These are phyloP conservation scores for Myathropa florea DNA, from an alignment of 2,888 invertebrate species.

Conservation along the genomic window DNA sequence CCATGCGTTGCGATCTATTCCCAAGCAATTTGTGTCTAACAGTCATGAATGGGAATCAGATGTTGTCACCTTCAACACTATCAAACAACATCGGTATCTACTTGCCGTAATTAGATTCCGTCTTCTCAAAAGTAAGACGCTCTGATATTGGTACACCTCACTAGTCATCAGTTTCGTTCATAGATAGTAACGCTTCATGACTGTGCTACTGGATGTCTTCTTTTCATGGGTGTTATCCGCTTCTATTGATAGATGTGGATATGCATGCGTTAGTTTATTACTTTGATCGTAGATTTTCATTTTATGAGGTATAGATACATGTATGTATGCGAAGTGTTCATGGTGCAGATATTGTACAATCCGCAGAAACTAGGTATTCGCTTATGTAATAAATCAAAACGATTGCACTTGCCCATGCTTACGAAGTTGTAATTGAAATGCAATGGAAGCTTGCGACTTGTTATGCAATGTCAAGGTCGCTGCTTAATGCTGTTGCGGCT, in stretches of 20 bases:
- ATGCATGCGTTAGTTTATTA: conserved; percentile 29
- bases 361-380: background rate
- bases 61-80: conserved; percentile 24
- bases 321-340: background rate
- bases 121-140: conserved; percentile 27
- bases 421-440: background rate
- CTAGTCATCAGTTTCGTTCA: background rate
- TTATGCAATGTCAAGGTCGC: conserved; percentile 21
- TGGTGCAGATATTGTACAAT: conserved; percentile 1
- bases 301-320: background rate
- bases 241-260: background rate
- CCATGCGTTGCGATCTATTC: background rate
- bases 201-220: background rate
- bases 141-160: background rate
- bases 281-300: background rate
- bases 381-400: conserved; percentile 22
- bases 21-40: conserved; percentile 6
- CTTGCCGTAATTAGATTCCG: conserved; percentile 37
- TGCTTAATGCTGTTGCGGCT: background rate
- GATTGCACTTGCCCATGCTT: background rate
- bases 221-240: background rate
- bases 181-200: background rate
- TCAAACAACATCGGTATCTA: conserved; percentile 9
- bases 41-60: conserved; percentile 15
- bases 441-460: background rate